phyloP scores from a whole-genome alignment of 1,140 invertebrate species.

The Plectrocnemia conspersa region DNA sequence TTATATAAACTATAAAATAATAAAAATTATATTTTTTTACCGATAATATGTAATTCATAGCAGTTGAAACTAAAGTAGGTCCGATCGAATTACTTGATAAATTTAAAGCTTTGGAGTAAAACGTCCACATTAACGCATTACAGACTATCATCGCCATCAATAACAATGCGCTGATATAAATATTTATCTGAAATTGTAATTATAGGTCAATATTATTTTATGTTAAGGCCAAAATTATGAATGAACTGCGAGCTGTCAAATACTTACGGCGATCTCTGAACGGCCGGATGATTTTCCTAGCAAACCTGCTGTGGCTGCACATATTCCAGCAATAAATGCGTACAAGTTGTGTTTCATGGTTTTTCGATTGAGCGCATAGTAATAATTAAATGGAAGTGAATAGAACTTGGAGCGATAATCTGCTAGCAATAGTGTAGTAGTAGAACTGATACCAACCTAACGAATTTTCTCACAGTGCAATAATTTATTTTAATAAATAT shows the following conservation, averaged over 20 bases:
- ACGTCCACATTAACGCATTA: conserved; percentile 57
- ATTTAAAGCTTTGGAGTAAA: conserved; percentile 58
- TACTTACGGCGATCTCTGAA: conserved; percentile 8
- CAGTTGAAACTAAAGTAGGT: conserved; percentile 56
- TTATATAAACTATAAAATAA: not conserved
- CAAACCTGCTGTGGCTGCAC: conserved; percentile 44
- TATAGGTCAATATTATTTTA: not conserved
- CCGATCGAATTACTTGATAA: conserved; percentile 53
- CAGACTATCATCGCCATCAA: conserved; percentile 53
- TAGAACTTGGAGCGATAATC: too few species aligned
- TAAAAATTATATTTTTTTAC: conserved; percentile 48
- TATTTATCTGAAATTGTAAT: conserved; percentile 23
- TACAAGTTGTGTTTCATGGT: conserved; percentile 33
- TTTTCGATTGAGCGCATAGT: too few species aligned
- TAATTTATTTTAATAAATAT: too few species aligned
- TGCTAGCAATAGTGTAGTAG: too few species aligned
- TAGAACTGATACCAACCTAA: too few species aligned
- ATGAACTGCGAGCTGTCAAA: not conserved
- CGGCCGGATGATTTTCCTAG: conserved; percentile 47
- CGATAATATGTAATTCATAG: conserved; percentile 59
- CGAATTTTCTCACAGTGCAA: too few species aligned
- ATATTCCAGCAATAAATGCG: conserved; percentile 45
- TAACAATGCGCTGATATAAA: conserved; percentile 37
- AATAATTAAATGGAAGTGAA: too few species aligned
- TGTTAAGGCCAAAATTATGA: not conserved